A percentile compares a stretch with the other conserved stretches of the same genome.
Evolutionary conservation across 2,888 invertebrate genomes (phyloP).

Genomic region (Podabrus alpinus): DNA sequence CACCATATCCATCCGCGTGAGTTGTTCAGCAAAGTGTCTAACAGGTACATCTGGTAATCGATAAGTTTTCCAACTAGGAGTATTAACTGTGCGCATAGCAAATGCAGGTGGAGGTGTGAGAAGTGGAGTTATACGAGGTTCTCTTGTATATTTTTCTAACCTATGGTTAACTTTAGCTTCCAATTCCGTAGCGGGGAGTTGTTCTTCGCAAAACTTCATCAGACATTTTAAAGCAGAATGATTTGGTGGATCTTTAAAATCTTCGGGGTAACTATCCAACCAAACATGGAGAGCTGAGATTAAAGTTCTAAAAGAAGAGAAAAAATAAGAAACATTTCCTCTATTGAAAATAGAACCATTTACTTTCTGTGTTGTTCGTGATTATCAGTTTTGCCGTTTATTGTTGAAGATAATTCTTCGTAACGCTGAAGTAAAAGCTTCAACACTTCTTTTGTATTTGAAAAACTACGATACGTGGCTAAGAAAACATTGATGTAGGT

Average conservation of each 20-base stretch:
- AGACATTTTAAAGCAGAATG: constrained; percentile 81
- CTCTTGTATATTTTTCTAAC: constrained; percentile 65
- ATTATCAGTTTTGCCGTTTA: constrained; percentile 60
- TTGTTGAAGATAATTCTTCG: constrained; percentile 67
- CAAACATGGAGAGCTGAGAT: constrained; percentile 93
- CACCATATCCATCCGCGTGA: constrained; percentile 95
- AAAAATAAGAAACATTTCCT: background rate
- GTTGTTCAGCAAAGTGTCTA: constrained; percentile 94
- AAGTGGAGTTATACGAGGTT: constrained; percentile 62
- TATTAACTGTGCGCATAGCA: constrained; percentile 53
- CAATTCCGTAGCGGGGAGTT: constrained; percentile 83
- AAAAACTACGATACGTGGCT: constrained; percentile 91
- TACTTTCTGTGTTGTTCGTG: constrained; percentile 77
- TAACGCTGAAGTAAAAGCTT: constrained; percentile 79
- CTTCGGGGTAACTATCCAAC: constrained; percentile 97
- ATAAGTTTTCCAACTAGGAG: constrained; percentile 60
- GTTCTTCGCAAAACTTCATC: constrained; percentile 81
- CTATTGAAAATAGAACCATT: constrained; percentile 36
- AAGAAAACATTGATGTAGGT: constrained; percentile 98
- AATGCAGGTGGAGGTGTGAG: constrained; percentile 53
- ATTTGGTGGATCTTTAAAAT: constrained; percentile 81
- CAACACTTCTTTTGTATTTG: constrained; percentile 83
- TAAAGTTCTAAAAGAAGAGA: constrained; percentile 68
- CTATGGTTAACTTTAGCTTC: constrained; percentile 79
- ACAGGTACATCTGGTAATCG: constrained; percentile 84